phyloP scores from a whole-genome alignment of 2,888 invertebrate genomes.

The Craniophora ligustri region DNA sequence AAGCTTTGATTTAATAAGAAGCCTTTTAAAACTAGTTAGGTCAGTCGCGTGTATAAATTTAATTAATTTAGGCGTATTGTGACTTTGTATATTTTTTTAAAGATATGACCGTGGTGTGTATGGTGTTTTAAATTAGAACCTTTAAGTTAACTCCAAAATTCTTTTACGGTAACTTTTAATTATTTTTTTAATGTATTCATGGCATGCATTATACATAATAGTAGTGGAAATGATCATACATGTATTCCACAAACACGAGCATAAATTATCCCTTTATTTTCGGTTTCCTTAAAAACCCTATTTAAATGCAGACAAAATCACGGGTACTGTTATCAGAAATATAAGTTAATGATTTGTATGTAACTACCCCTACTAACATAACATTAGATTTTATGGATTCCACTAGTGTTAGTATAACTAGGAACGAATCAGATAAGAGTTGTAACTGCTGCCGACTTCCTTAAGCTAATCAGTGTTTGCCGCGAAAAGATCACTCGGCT shows the following conservation, averaged over 20 bases:
- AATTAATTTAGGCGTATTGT: constrained; percentile 62
- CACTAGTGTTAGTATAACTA: constrained; percentile 33
- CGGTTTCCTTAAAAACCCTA: constrained; percentile 45
- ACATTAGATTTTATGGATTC: constrained; percentile 46
- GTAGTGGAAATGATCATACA: constrained; percentile 22
- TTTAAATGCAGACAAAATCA: constrained; percentile 46
- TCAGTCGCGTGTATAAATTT: constrained; percentile 63
- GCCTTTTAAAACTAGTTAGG: constrained; percentile 58
- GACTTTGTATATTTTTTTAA: constrained; percentile 24
- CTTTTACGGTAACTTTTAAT: no score
- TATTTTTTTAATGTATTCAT: no score
- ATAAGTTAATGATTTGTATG: constrained; percentile 49
- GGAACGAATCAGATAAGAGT: constrained; percentile 41
- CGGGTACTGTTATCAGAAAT: constrained; percentile 27
- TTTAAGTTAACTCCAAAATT: neutral
- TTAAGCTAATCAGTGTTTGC: constrained; percentile 58
- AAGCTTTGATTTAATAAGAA: constrained; percentile 65
- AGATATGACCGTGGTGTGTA: constrained; percentile 17
- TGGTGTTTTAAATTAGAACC: constrained; percentile 7
- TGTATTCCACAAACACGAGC: constrained; percentile 33
- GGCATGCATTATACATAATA: constrained; percentile 16
- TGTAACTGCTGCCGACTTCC: constrained; percentile 42
- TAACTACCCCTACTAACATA: constrained; percentile 26
- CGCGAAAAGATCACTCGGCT: constrained; percentile 49
- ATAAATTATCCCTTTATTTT: constrained; percentile 28